These are phyloP conservation scores for Megalopta genalis DNA, from an alignment of 1,140 invertebrate species.

Conservation along the genomic window DNA sequence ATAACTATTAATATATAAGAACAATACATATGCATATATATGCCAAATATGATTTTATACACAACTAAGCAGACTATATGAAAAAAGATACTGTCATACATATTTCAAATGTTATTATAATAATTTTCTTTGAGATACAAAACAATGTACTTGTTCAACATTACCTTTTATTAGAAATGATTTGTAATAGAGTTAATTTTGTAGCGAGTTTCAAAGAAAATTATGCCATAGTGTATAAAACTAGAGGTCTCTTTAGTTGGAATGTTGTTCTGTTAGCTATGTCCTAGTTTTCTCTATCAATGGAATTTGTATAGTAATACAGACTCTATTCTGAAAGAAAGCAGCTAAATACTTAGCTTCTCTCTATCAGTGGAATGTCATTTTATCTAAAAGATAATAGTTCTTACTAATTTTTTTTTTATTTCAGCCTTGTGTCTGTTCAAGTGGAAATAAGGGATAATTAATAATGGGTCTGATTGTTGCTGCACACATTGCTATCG, in stretches of 20 bases:
- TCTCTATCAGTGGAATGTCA: conserved; percentile 3
- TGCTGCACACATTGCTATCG: conserved; percentile 1
- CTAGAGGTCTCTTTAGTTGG: conserved; percentile 55
- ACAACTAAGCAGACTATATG: background rate
- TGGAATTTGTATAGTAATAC: conserved; percentile 68
- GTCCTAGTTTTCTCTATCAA: conserved; percentile 73
- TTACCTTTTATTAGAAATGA: background rate
- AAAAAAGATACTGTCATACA: background rate
- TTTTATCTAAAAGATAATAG: background rate
- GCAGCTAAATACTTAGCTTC: background rate
- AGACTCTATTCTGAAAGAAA: conserved; percentile 46
- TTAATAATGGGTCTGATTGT: conserved; percentile 50
- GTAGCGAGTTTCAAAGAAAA: background rate
- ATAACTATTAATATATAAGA: background rate
- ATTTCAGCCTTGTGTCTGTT: conserved; percentile 39
- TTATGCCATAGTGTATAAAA: conserved; percentile 23
- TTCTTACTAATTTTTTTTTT: background rate
- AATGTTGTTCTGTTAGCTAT: conserved; percentile 66
- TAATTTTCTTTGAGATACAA: no score
- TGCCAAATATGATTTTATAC: background rate
- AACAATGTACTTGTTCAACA: background rate
- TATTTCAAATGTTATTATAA: no score
- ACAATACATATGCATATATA: background rate
- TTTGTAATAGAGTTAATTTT: background rate
- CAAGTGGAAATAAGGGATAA: conserved; percentile 24